These are phyloP conservation scores for Sebastes wilsoni DNA, from an alignment of 2,797 vertebrate genomes.

Conservation along the genomic window DNA sequence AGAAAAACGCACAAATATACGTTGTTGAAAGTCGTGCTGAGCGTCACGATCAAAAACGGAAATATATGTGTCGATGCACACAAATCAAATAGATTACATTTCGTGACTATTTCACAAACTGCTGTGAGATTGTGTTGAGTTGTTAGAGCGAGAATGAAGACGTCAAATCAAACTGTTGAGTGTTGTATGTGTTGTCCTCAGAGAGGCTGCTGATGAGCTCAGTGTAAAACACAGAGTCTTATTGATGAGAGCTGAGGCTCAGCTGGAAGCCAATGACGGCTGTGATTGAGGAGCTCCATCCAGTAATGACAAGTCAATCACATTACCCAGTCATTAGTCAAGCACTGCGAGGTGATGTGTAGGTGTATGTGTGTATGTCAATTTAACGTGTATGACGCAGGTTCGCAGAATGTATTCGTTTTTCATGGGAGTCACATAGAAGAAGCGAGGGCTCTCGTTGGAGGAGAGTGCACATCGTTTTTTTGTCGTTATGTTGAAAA, in stretches of 20 bases:
- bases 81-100: no score
- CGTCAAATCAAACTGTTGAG: not conserved
- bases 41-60: no score
- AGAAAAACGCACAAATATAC: no score
- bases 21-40: no score
- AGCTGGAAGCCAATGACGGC: not conserved
- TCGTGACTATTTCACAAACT: no score
- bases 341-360: not conserved
- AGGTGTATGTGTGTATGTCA: not conserved
- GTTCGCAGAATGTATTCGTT: not conserved
- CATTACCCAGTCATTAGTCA: conserved; percentile 23
- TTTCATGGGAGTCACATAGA: not conserved
- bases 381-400: not conserved
- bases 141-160: not conserved
- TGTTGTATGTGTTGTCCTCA: not conserved
- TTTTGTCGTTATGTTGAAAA: not conserved
- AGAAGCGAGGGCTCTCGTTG: not conserved
- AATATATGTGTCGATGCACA: no score
- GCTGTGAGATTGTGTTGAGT: not conserved
- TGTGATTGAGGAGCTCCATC: conserved; percentile 13
- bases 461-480: not conserved
- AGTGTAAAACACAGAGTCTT: not conserved
- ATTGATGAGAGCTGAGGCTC: conserved; percentile 7
- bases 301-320: conserved; percentile 34
- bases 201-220: not conserved